These are phyloP conservation scores for Polyodon spathula DNA, from an alignment of 2,113 vertebrate species.

Conservation along the genomic window DNA sequence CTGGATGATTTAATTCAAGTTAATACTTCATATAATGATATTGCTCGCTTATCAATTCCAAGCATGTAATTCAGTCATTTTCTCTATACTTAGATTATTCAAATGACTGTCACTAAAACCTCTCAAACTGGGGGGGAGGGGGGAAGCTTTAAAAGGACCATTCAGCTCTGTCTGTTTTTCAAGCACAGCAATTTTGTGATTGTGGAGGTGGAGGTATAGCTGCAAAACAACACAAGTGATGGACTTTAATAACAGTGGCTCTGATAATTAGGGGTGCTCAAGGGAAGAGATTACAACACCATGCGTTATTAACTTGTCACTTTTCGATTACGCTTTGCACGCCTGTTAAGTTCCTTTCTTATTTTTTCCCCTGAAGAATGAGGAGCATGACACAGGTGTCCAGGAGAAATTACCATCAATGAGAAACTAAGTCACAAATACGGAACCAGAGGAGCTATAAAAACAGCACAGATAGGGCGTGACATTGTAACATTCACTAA, in stretches of 20 bases:
- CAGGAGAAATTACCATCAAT: not conserved
- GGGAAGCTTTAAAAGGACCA: not conserved
- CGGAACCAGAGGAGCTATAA: not conserved
- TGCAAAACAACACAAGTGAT: not conserved
- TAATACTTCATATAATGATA: no score
- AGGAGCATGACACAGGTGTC: not conserved
- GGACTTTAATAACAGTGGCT: not conserved
- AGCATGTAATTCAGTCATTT: not conserved
- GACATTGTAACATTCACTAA: no score
- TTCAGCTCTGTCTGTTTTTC: not conserved
- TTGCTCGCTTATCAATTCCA: not conserved
- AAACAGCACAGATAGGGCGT: not conserved
- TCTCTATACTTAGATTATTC: conserved; percentile 1
- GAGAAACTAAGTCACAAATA: not conserved
- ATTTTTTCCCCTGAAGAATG: no score
- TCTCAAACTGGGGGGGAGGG: not conserved
- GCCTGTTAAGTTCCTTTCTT: not conserved
- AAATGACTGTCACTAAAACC: not conserved
- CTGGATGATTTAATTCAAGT: no score
- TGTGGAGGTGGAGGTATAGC: not conserved
- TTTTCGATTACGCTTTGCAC: not conserved
- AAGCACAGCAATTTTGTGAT: conserved; percentile 2
- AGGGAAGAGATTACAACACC: not conserved
- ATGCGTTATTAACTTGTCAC: conserved; percentile 1
- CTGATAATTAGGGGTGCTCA: not conserved